Conservation (phyloP, 2,113 vertebrate species). For the Ciconia boyciana region DNA sequence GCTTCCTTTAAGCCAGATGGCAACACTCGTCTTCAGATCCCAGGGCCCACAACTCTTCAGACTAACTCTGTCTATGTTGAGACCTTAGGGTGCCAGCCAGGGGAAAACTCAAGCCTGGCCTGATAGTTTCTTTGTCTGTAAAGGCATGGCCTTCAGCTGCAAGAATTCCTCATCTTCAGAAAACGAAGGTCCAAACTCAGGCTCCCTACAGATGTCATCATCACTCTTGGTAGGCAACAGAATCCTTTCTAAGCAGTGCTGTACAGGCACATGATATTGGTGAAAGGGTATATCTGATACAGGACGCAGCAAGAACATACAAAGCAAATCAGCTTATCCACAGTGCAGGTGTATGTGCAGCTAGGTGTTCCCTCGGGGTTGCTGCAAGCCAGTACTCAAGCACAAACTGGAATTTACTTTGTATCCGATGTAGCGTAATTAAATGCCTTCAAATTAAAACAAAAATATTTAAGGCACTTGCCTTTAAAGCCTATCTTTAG, state of each 20-base stretch:
- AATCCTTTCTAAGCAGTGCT: neutral
- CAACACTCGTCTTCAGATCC: neutral
- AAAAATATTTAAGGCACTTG: neutral
- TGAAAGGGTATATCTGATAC: neutral
- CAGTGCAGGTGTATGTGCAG: rapidly evolving
- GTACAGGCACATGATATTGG: neutral
- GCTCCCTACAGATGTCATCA: neutral
- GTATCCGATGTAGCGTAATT: too few species aligned
- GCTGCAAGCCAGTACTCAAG: neutral
- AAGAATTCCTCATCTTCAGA: neutral
- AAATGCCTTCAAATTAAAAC: neutral
- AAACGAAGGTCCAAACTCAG: neutral
- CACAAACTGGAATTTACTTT: neutral
- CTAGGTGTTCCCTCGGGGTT: neutral
- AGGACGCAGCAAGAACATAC: neutral
- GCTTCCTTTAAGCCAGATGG: neutral
- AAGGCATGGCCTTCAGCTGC: neutral
- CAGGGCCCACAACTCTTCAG: neutral
- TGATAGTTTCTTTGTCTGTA: neutral
- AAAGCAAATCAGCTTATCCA: neutral
- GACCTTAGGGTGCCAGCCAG: neutral
- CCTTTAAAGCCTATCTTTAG: neutral
- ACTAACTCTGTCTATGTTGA: neutral
- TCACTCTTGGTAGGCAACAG: neutral
- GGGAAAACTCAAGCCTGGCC: neutral